phyloP scores from a whole-genome alignment of 2,113 vertebrate species.

The Pygoscelis adeliae region DNA sequence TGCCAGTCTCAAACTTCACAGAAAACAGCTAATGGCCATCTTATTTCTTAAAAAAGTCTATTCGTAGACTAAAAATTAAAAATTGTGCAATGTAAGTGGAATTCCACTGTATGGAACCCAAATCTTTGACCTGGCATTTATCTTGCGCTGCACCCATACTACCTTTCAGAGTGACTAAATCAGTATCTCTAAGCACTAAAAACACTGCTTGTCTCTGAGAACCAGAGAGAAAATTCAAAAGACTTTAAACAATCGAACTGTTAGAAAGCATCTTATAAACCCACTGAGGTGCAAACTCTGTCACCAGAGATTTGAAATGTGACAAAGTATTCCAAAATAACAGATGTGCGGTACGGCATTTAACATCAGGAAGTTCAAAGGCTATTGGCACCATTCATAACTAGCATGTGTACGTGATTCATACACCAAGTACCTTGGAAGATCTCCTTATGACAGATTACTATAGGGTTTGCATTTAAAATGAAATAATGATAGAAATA shows the following conservation, averaged over 20 bases:
- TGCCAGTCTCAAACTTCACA: background rate
- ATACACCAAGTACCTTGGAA: background rate
- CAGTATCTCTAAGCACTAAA: background rate
- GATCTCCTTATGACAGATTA: background rate
- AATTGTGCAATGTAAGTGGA: fast-evolving
- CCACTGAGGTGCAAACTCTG: background rate
- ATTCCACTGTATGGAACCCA: background rate
- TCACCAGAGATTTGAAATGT: background rate
- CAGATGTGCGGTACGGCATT: background rate
- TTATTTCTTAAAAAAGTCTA: background rate
- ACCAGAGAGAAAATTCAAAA: background rate
- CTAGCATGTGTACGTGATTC: background rate
- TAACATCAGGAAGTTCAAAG: background rate
- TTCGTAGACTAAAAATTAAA: background rate
- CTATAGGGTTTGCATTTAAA: background rate
- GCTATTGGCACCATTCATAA: background rate
- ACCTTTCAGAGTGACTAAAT: background rate
- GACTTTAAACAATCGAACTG: background rate
- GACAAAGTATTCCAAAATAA: background rate
- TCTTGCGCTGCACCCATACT: background rate
- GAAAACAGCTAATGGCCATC: background rate
- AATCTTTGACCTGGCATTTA: background rate
- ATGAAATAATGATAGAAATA: background rate
- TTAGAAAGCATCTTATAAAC: background rate
- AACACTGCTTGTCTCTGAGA: background rate